Evolutionary conservation across 2,113 vertebrate genomes (phyloP).

Genomic region (Psophia crepitans): DNA sequence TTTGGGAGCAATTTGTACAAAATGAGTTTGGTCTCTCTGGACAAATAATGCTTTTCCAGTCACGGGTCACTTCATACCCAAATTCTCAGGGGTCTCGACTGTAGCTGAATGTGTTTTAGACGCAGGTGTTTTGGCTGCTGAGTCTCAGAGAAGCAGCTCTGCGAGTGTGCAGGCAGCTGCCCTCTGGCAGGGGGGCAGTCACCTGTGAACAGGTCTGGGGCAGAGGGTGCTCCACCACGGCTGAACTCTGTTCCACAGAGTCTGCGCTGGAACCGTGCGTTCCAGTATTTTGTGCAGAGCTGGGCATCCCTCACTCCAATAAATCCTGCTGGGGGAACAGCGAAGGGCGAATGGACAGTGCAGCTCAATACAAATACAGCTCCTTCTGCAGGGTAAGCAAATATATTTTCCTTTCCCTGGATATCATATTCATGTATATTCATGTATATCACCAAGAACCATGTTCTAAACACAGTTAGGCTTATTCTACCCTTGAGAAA

Average conservation of each 20-base stretch:
- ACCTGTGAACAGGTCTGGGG: background rate
- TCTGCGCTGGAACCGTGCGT: background rate
- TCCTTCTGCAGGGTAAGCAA: background rate
- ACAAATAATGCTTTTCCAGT: background rate
- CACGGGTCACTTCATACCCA: background rate
- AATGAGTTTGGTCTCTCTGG: background rate
- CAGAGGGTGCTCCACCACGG: background rate
- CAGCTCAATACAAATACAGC: background rate
- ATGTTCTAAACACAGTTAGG: background rate
- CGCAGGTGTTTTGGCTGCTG: background rate
- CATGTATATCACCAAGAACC: background rate
- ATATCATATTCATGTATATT: background rate
- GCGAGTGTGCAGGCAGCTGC: background rate
- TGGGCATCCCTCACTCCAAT: background rate
- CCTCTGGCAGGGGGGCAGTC: background rate
- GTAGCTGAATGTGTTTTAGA: background rate
- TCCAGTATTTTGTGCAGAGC: background rate
- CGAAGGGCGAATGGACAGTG: background rate
- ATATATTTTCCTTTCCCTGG: background rate
- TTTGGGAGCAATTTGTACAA: background rate
- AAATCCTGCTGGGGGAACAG: background rate
- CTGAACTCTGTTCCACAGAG: background rate
- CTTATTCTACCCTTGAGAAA: background rate
- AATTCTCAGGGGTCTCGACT: background rate
- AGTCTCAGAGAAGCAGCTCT: background rate